Percentiles rank a stretch among this genome's conserved stretches.
Evolutionary conservation across 2,888 invertebrate species (phyloP).

Genomic region (Pantelozetes paolii): DNA sequence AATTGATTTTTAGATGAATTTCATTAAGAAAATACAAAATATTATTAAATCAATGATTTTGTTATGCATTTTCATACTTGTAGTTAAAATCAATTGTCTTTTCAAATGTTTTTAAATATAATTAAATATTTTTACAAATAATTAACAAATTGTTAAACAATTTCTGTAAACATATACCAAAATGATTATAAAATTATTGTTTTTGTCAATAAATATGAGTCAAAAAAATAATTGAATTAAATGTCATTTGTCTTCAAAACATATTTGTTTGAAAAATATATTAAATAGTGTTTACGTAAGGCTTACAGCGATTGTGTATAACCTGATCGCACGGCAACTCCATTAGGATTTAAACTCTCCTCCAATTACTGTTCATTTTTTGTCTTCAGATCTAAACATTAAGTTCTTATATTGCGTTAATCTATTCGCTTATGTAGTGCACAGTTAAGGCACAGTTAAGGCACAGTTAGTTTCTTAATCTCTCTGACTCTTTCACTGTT

Average conservation of each 20-base stretch:
- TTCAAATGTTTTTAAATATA: too few species aligned
- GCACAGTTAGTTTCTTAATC: conserved; percentile 1
- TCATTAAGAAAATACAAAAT: too few species aligned
- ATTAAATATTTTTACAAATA: too few species aligned
- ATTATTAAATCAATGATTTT: too few species aligned
- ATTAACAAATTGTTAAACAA: too few species aligned
- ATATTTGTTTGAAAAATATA: conserved; percentile 1
- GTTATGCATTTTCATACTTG: too few species aligned
- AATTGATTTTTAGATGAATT: too few species aligned
- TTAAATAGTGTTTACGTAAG: conserved; percentile 31
- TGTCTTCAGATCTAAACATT: conserved; percentile 12
- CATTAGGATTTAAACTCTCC: conserved; percentile 26
- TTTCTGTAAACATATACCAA: too few species aligned
- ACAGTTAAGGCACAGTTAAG: not conserved
- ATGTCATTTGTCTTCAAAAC: conserved; percentile 2
- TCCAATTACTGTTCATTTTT: conserved; percentile 34
- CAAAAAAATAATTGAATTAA: conserved; percentile 19
- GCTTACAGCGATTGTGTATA: not conserved
- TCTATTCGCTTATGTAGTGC: conserved; percentile 34
- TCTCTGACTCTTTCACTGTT: conserved; percentile 23
- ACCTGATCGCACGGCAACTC: conserved; percentile 23
- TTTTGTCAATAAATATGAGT: not conserved
- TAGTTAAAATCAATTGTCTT: too few species aligned
- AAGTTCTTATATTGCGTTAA: conserved; percentile 37
- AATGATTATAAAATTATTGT: too few species aligned